A percentile compares a stretch with the other conserved stretches of the same genome.
Conservation (phyloP, 2,888 invertebrate species). For the Heliconius ismenius region DNA sequence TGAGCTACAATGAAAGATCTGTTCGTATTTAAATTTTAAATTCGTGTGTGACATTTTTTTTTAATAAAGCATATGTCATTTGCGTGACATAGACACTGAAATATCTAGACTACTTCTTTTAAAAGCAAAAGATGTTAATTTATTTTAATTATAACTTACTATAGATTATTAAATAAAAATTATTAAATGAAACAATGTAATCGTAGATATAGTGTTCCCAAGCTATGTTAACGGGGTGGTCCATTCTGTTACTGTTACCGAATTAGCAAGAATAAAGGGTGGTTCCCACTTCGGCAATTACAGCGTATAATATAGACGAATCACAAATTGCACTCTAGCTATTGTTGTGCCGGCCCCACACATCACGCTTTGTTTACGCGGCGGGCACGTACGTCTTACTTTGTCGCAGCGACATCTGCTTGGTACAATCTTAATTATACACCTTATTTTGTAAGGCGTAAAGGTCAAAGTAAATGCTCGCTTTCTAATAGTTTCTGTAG, state of each 20-base stretch:
- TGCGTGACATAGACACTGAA: conserved; percentile 31
- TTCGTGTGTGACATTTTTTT: conserved; percentile 54
- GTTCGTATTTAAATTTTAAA: conserved; percentile 72
- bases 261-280: conserved; percentile 56
- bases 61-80: conserved; percentile 36
- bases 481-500: conserved; percentile 24
- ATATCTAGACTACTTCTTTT: conserved; percentile 22
- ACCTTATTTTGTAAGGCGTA: conserved; percentile 50
- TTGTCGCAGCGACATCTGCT: conserved; percentile 77
- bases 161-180: conserved; percentile 33
- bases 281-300: conserved; percentile 60
- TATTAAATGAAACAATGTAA: conserved; percentile 44
- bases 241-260: conserved; percentile 53
- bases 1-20: conserved; percentile 76
- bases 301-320: conserved; percentile 70
- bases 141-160: neutral
- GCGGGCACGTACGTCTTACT: conserved; percentile 78
- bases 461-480: conserved; percentile 46
- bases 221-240: conserved; percentile 51
- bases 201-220: conserved; percentile 43
- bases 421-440: conserved; percentile 12
- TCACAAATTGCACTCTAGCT: conserved; percentile 77
- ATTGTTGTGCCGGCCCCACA: conserved; percentile 78
- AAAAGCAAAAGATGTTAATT: neutral
- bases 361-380: conserved; percentile 75